These are phyloP conservation scores for Carpatolechia fugitivella DNA, from an alignment of 2,888 invertebrate species.

Conservation along the genomic window DNA sequence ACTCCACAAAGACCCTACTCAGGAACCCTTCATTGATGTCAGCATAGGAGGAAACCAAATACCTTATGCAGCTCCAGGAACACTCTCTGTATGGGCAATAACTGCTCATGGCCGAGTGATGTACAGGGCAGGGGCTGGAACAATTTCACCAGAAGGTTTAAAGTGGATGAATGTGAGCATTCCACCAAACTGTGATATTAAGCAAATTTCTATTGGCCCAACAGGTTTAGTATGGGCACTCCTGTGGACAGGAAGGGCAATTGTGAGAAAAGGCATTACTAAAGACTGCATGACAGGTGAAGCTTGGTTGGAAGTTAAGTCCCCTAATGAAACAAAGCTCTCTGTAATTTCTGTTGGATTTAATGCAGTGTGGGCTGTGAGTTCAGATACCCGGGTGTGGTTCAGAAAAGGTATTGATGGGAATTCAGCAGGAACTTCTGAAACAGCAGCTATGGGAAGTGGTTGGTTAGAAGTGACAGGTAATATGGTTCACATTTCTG, in stretches of 20 bases:
- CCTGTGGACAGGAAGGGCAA: constrained; percentile 89
- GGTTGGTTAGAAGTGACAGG: constrained; percentile 96
- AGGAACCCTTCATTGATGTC: constrained; percentile 96
- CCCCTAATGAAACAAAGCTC: constrained; percentile 84
- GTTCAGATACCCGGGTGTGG: constrained; percentile 91
- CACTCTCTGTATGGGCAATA: constrained; percentile 93
- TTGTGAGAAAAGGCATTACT: constrained; percentile 91
- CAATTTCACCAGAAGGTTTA: constrained; percentile 91
- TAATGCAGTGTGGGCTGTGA: constrained; percentile 89
- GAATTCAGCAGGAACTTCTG: constrained; percentile 84
- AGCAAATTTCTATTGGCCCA: constrained; percentile 91
- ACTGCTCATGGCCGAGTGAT: constrained; percentile 95
- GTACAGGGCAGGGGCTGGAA: constrained; percentile 90
- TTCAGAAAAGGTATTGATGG: constrained; percentile 88
- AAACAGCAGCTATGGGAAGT: constrained; percentile 87
- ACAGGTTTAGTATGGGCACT: constrained; percentile 93
- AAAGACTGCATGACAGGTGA: constrained; percentile 85
- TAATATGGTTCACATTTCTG: constrained; percentile 89
- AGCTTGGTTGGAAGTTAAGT: constrained; percentile 89
- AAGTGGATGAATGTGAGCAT: constrained; percentile 90
- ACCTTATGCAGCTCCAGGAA: constrained; percentile 86
- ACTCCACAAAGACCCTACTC: constrained; percentile 92
- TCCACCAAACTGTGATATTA: constrained; percentile 88
- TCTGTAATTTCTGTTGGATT: constrained; percentile 89
- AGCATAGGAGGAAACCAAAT: constrained; percentile 91